Evolutionary conservation across 2,797 vertebrate genomes (phyloP).

Genomic region (Potorous gilbertii): DNA sequence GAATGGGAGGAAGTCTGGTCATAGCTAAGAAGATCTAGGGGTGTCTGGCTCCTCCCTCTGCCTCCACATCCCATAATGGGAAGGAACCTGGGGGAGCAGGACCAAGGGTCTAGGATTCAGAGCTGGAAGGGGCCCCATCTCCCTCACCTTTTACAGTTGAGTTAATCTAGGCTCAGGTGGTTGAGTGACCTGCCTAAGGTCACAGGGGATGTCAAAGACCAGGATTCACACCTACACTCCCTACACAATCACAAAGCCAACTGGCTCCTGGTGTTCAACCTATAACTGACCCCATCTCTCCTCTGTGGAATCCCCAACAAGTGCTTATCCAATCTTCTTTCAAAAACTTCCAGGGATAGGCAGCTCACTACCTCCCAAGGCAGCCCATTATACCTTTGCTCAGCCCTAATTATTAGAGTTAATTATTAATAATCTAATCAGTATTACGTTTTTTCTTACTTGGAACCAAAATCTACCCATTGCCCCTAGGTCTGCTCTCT

Average conservation of each 20-base stretch:
- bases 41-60: neutral
- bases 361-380: neutral
- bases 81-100: neutral
- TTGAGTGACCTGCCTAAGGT: no score
- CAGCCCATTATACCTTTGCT: neutral
- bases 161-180: neutral
- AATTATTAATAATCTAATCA: no score
- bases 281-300: neutral
- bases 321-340: neutral
- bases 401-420: neutral
- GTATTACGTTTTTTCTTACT: neutral
- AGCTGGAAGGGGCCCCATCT: neutral
- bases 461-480: neutral
- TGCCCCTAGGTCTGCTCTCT: neutral
- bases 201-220: no score
- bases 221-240: no score
- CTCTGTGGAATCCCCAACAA: neutral
- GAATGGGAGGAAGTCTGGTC: neutral
- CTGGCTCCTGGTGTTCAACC: no score
- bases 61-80: neutral
- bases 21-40: neutral
- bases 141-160: neutral
- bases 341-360: neutral
- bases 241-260: no score
- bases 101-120: neutral